A percentile compares a stretch with the other conserved stretches of the same genome.
Conservation (phyloP, 2,888 invertebrate genomes). For the Allacma fusca region DNA sequence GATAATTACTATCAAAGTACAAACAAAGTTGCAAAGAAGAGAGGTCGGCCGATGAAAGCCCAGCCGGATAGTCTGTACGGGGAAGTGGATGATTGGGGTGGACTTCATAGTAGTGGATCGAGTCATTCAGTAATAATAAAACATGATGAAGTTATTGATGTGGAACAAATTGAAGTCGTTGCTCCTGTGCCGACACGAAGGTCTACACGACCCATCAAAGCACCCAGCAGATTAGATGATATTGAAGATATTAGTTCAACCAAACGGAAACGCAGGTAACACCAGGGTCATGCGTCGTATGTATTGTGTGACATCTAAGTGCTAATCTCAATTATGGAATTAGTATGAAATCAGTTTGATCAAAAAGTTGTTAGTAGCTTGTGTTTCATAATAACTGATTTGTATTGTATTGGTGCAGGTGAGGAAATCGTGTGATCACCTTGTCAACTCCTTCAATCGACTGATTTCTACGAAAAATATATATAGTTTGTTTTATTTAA, state of each 20-base stretch:
- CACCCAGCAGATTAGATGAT: slow-evolving; percentile 42
- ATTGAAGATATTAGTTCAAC: slow-evolving; percentile 23
- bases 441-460: not conserved
- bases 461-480: not conserved
- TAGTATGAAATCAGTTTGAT: too few relatives aligned
- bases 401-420: not conserved
- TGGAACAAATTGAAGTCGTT: not conserved
- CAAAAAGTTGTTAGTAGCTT: too few relatives aligned
- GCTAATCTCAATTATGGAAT: too few relatives aligned
- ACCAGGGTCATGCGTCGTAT: too few relatives aligned
- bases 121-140: not conserved
- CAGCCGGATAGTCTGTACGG: not conserved
- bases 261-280: slow-evolving; percentile 31
- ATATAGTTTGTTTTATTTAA: slow-evolving; percentile 14
- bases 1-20: slow-evolving; percentile 16
- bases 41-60: slow-evolving; percentile 24
- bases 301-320: too few relatives aligned
- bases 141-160: not conserved
- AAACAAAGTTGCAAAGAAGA: slow-evolving; percentile 27
- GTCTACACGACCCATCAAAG: slow-evolving; percentile 44
- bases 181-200: slow-evolving; percentile 25
- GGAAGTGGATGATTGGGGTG: not conserved
- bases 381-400: too few relatives aligned
- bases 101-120: not conserved
- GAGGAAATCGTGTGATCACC: not conserved